Conservation (phyloP, 2,113 vertebrate species). For the Meles meles region DNA sequence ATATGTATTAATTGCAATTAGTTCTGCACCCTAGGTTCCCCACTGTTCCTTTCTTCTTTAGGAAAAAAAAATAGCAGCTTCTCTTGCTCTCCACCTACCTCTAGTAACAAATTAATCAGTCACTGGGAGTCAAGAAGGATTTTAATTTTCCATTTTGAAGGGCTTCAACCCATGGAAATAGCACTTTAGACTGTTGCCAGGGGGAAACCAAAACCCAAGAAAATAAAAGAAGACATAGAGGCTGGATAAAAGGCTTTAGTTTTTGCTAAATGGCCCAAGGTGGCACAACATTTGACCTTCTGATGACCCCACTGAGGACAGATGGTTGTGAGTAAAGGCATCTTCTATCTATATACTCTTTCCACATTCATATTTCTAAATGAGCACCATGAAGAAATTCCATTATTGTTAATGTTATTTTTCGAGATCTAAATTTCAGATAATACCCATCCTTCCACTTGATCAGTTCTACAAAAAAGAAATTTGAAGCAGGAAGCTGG, state of each 20-base stretch:
- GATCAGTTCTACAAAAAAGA: conserved; percentile 62
- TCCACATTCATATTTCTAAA: conserved; percentile 48
- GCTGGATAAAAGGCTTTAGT: conserved; percentile 30
- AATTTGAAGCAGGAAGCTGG: conserved; percentile 22
- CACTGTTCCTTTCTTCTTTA: neutral
- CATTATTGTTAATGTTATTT: conserved; percentile 19
- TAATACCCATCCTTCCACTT: conserved; percentile 29
- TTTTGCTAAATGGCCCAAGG: conserved; percentile 62
- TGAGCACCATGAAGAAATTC: neutral
- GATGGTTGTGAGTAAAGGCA: neutral
- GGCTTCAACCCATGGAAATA: conserved; percentile 71
- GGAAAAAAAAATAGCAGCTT: neutral
- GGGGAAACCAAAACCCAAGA: conserved; percentile 52
- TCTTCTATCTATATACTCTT: conserved; percentile 29
- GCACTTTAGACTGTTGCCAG: conserved; percentile 63
- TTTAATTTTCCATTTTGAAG: conserved; percentile 73
- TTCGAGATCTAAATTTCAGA: conserved; percentile 52
- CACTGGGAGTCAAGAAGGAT: conserved; percentile 69
- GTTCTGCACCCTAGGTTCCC: neutral
- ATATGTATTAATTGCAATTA: neutral
- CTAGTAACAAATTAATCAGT: conserved; percentile 65
- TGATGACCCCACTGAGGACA: conserved; percentile 24
- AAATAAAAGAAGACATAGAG: conserved; percentile 58
- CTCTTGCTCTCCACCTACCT: conserved; percentile 10
- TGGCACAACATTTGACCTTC: conserved; percentile 48